Percentiles rank a stretch among this genome's conserved stretches.
These are phyloP conservation scores for Orbicella faveolata DNA, from an alignment of 64 coral and sea anemone species.

Conservation along the genomic window DNA sequence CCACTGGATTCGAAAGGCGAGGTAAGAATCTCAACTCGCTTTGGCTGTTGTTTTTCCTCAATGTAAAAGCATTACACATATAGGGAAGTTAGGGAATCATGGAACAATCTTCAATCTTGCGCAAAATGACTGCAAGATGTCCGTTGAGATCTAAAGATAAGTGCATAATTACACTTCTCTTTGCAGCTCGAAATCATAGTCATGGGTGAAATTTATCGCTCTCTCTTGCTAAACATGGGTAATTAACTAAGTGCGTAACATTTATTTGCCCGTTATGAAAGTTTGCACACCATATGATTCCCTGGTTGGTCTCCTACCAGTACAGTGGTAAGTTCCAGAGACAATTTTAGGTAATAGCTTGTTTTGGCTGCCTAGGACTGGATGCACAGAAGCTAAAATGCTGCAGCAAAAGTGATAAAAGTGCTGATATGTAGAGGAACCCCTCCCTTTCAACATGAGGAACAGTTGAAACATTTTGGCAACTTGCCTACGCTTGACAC, in stretches of 20 bases:
- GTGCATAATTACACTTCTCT: too few relatives aligned
- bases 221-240: background rate
- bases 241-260: background rate
- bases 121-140: too few relatives aligned
- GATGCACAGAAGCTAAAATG: too few relatives aligned
- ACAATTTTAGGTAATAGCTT: too few relatives aligned
- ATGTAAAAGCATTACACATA: background rate
- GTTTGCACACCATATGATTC: background rate
- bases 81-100: background rate
- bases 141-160: too few relatives aligned
- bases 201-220: background rate
- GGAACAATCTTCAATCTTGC: background rate
- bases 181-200: too few relatives aligned
- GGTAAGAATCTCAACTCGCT: background rate
- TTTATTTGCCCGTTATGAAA: background rate
- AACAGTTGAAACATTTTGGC: too few relatives aligned
- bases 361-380: too few relatives aligned
- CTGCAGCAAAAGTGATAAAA: too few relatives aligned
- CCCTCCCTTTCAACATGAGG: too few relatives aligned
- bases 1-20: background rate
- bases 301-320: background rate
- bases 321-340: background rate
- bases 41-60: background rate
- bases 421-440: too few relatives aligned
- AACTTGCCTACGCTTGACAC: too few relatives aligned